These are phyloP conservation scores for Pelobates cultripes DNA, from an alignment of 2,797 vertebrate genomes.

Conservation along the genomic window DNA sequence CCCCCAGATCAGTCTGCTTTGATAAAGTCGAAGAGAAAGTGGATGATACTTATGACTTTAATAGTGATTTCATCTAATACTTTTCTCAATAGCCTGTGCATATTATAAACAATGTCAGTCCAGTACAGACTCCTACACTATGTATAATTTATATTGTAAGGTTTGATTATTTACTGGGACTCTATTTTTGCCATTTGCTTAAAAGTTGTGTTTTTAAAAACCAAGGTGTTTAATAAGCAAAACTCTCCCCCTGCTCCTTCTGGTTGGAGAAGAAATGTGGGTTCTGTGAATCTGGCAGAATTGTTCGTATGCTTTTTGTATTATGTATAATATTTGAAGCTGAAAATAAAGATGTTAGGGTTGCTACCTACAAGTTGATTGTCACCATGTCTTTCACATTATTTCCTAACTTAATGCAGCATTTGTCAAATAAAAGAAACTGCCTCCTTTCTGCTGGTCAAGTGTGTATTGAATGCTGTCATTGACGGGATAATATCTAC, in stretches of 20 bases:
- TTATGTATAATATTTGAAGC: not conserved
- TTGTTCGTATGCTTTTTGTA: not conserved
- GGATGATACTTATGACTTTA: conserved; percentile 38
- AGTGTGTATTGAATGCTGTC: no score
- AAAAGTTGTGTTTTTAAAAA: not conserved
- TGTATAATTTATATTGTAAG: no score
- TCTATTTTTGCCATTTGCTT: no score
- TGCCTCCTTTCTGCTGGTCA: no score
- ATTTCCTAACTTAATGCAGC: no score
- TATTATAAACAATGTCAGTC: no score
- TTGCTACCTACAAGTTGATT: not conserved
- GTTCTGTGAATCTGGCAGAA: conserved; percentile 18
- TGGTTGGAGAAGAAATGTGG: not conserved
- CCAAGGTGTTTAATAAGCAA: not conserved
- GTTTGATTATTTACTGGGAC: no score
- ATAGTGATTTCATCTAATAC: conserved; percentile 32
- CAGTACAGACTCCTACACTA: no score
- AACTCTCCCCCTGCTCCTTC: not conserved
- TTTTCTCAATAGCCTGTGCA: not conserved
- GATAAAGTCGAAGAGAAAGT: conserved; percentile 15
- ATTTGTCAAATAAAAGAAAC: no score
- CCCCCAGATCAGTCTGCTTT: not conserved
- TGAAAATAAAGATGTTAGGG: not conserved
- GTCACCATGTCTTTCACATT: no score
- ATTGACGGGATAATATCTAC: no score